Evolutionary conservation across 2,888 invertebrate species (phyloP).

Genomic region (Polymixis lichenea): DNA sequence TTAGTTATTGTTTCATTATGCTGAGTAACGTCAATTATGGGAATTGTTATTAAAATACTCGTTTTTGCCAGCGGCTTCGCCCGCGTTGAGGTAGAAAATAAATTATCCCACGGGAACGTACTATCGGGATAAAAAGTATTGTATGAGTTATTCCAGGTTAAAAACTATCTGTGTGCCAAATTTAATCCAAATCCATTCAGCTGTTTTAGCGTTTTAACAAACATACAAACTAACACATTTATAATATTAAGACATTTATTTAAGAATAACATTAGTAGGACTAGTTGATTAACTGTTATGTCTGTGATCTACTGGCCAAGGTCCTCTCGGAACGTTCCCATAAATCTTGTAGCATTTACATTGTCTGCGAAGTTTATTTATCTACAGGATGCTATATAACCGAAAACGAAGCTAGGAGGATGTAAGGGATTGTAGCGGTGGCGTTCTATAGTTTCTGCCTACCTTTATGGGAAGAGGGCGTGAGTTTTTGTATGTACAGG

Average conservation of each 20-base stretch:
- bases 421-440: background rate
- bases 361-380: background rate
- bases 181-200: no score
- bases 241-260: no score
- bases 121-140: no score
- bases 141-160: no score
- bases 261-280: no score
- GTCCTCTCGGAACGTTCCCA: background rate
- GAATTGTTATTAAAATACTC: background rate
- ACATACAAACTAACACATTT: no score
- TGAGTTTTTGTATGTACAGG: background rate
- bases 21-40: background rate
- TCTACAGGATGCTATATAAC: background rate
- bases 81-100: no score
- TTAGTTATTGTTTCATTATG: conserved; percentile 6
- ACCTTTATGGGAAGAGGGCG: background rate
- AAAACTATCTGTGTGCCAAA: no score
- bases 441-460: background rate
- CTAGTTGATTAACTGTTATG: background rate
- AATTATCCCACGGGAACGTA: no score
- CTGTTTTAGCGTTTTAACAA: no score
- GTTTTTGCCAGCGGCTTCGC: no score
- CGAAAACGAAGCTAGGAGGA: background rate
- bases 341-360: background rate
- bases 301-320: background rate